A percentile compares a stretch with the other conserved stretches of the same genome.
These are phyloP conservation scores for Orientallactaga sibirica DNA, from an alignment of 2,797 vertebrate genomes.

Conservation along the genomic window DNA sequence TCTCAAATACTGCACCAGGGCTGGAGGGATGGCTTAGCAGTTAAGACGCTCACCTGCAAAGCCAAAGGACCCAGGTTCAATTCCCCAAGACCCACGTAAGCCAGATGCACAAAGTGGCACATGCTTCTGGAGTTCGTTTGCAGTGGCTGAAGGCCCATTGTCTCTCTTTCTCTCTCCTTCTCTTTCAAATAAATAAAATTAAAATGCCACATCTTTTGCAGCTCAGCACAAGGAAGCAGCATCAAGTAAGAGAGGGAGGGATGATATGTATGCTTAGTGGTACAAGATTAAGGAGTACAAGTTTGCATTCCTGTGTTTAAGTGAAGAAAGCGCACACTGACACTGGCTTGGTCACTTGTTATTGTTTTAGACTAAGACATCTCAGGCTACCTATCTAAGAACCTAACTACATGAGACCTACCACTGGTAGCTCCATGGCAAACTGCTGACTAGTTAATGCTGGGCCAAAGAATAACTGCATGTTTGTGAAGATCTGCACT, in stretches of 20 bases:
- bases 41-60: too few relatives aligned
- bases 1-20: neutral
- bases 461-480: neutral
- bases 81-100: too few relatives aligned
- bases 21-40: too few relatives aligned
- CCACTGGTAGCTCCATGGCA: neutral
- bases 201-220: neutral
- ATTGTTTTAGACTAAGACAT: neutral
- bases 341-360: neutral
- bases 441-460: neutral
- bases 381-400: neutral
- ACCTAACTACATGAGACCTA: neutral
- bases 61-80: too few relatives aligned
- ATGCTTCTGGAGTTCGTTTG: too few relatives aligned
- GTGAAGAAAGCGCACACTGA: neutral
- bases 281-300: neutral
- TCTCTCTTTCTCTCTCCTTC: too few relatives aligned
- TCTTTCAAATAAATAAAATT: too few relatives aligned
- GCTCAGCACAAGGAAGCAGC: neutral
- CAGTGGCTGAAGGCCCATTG: too few relatives aligned
- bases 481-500: neutral
- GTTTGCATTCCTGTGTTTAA: neutral
- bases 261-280: neutral
- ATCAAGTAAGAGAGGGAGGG: neutral
- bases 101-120: too few relatives aligned